Base-by-base conservation (phyloP, 2,113 vertebrate genomes). In the Indicator indicator region DNA sequence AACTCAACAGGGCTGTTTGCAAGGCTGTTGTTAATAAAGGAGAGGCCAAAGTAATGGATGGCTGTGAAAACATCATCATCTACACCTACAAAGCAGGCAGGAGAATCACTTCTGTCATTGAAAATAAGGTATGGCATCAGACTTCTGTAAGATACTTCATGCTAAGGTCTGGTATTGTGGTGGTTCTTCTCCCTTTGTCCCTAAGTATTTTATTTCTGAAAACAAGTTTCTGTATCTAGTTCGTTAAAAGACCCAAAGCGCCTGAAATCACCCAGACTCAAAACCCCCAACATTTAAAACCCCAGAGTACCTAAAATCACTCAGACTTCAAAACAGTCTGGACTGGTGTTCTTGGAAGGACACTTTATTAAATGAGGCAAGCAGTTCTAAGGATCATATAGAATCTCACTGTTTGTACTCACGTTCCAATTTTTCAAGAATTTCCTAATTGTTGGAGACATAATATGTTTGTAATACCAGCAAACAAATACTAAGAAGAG, bases 21-120 rank as follows among this genome's bases (percentile, higher is more conserved):
- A 98, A 97, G 82, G 98, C 98, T 77, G 98, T 99, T 76, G 88
- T 98, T 19, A 75, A 67, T 16, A 97, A 97, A 94, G 98, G 98
- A 20, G 97, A 98, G 71, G 97, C 98, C 78, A 98, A 96, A 96
- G 87, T 92, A 17, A 97, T 99, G 93, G 97, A 98, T 50, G 98
- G 98, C 64, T 97, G 97, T 42, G 98, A 98, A 78, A 97, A 97
- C 52, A 73, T 99, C 70, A 93, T 98, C 16, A 28, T 99, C 87
- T 93, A 99, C 89, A 99, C 98, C 32, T 97, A 97, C 74, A 97
- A 67, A 72, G 95, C 83, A 20, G 98, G 98, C 71, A 97, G 96
- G 86, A 98, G 98, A 83, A 97, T 99, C 95, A 98, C 98, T 14
- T 98, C 98, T 44, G 97, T 99, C 72, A 98, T 99, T 89, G 98